Evolutionary conservation across 2,888 invertebrate genomes (phyloP), one percentile per base, ranked within the genome.

Genomic region (Conchocele bisecta): DNA sequence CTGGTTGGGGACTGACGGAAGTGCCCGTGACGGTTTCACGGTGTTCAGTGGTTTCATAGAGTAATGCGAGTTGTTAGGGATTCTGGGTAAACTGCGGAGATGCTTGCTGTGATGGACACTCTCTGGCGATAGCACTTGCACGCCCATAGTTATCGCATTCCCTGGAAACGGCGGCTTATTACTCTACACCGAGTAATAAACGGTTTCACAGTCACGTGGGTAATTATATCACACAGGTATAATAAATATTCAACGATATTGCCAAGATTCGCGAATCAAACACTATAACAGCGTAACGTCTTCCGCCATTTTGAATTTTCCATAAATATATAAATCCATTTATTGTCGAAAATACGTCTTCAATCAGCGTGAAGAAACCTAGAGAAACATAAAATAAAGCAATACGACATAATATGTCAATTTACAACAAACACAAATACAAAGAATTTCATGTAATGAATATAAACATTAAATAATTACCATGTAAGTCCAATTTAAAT

Each of bases 31-130:
- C n/a, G 57, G 76, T 59, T 76, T 76, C 9, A 73, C 72, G 44
- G 41, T 50, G 20, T 65, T 73, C 20, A 66, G n/a, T n/a, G 76
- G 76, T 56, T 76, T 72, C 67, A 76, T 54, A 6, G 76, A 73
- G 46, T 76, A 73, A 44, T 76, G 76, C 11, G 69, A 72, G 24
- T 48, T 58, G 31, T 63, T 57, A 0, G 76, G 76, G 39, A 76
- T 39, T 56, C 50, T 57, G 2, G 72, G 76, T 4, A 76, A 63
- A 58, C 66, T 48, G 66, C 72, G 70, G 31, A 73, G 22, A 28
- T 57, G 67, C 54, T 65, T 75, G 2, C 54, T 44, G 22, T 76
- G 68, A 1, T 48, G 28, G 11, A 20, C 22, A n/a, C 42, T 42
- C 56, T 76, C 69, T 33, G 65, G 76, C 6, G 63, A 51, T 20